phyloP scores from a whole-genome alignment of 53 echinoderm and acorn worm species.

The Apostichopus leukothele region DNA sequence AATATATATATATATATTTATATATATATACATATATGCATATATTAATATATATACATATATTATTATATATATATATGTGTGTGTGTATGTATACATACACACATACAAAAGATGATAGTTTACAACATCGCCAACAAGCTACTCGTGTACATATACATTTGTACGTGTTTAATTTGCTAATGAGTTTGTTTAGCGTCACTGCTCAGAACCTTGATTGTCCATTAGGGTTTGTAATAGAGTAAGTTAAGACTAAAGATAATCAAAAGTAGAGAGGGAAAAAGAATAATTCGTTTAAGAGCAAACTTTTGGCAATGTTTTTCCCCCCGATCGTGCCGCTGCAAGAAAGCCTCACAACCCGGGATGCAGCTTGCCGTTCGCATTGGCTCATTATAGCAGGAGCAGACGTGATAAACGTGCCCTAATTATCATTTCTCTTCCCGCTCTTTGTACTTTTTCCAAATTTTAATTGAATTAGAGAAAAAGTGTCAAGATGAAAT shows the following conservation, averaged over 20 bases:
- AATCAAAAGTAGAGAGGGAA: conserved; percentile 19
- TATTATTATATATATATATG: too few relatives aligned
- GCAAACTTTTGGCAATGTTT: conserved; percentile 25
- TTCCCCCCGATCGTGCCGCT: conserved; percentile 35
- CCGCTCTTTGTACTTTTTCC: conserved; percentile 32
- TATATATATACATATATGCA: too few relatives aligned
- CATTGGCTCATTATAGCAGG: conserved; percentile 19
- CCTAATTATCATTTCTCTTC: conserved; percentile 15
- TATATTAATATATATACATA: too few relatives aligned
- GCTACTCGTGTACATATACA: conserved; percentile 19
- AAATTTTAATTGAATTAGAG: conserved; percentile 35
- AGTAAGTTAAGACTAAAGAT: conserved; percentile 18
- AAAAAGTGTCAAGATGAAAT: conserved; percentile 18
- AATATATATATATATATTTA: too few relatives aligned
- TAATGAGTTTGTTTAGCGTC: conserved; percentile 45
- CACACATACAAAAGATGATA: too few relatives aligned
- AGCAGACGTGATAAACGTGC: conserved; percentile 24
- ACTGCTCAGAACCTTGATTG: conserved; percentile 16
- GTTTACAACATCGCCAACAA: not conserved
- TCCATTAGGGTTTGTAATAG: conserved; percentile 33
- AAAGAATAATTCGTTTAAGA: conserved; percentile 3
- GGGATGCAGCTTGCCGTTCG: conserved; percentile 18
- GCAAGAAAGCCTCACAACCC: conserved; percentile 4
- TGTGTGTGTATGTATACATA: too few relatives aligned
- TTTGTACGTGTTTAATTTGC: conserved; percentile 42